Evolutionary conservation across 2,797 vertebrate species (phyloP).

Genomic region (Leptatherina wallacei): DNA sequence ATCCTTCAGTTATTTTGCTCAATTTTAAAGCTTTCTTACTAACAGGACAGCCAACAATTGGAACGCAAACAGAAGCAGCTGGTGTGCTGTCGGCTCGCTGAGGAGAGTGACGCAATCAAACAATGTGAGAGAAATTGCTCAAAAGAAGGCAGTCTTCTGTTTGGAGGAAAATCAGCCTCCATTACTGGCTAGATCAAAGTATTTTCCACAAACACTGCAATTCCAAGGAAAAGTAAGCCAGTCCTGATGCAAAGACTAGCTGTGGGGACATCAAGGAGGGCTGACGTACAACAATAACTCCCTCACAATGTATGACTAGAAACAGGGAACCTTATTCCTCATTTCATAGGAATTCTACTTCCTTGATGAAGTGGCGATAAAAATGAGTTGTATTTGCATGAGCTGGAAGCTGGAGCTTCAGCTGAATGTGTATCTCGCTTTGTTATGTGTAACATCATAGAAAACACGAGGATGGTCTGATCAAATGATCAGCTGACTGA

Average conservation of each 20-base stretch:
- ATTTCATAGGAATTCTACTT: not conserved
- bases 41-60: constrained; percentile 55
- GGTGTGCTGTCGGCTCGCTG: constrained; percentile 70
- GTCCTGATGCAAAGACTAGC: constrained; percentile 26
- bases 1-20: constrained; percentile 29
- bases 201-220: constrained; percentile 26
- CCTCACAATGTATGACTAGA: constrained; percentile 9
- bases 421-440: not conserved
- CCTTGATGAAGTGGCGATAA: not conserved
- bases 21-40: constrained; percentile 27
- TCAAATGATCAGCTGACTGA: not conserved
- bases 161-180: constrained; percentile 49
- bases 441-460: not conserved
- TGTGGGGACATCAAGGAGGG: constrained; percentile 10
- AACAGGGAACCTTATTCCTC: not conserved
- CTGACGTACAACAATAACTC: constrained; percentile 2
- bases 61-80: constrained; percentile 68
- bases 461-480: not conserved
- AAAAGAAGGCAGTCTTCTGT: constrained; percentile 27
- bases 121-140: constrained; percentile 38
- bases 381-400: not conserved
- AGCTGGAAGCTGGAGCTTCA: not conserved
- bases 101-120: constrained; percentile 36
- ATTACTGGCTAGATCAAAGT: constrained; percentile 59
- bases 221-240: constrained; percentile 1